Evolutionary conservation across 1,140 invertebrate species (phyloP).

Genomic region (Hylyphantes graminicola): DNA sequence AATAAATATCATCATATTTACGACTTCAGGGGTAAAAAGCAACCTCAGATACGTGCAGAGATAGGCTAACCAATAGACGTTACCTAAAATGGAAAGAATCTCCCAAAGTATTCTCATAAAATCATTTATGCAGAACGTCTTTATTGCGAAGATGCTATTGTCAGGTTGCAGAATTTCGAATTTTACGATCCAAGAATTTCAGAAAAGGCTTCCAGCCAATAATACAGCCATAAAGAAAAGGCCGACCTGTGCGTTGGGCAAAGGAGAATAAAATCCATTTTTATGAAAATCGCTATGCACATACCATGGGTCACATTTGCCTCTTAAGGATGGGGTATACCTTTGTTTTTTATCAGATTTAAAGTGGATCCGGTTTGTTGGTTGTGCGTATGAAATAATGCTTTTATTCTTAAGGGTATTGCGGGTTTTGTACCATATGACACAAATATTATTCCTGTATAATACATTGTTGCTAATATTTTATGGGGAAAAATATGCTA

Average conservation of each 20-base stretch:
- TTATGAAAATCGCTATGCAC: conserved; percentile 34
- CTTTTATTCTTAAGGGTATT: too few species aligned
- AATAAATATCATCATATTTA: conserved; percentile 32
- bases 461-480: too few species aligned
- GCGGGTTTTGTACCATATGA: too few species aligned
- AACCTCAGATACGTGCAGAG: not conserved
- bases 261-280: conserved; percentile 48
- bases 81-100: conserved; percentile 42
- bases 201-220: conserved; percentile 45
- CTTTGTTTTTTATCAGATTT: too few species aligned
- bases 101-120: conserved; percentile 56
- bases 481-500: too few species aligned
- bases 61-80: conserved; percentile 6
- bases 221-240: conserved; percentile 40
- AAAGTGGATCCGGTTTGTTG: too few species aligned
- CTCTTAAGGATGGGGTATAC: too few species aligned
- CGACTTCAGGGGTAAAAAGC: conserved; percentile 26
- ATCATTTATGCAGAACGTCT: conserved; percentile 57
- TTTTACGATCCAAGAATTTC: conserved; percentile 55
- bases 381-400: too few species aligned
- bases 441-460: too few species aligned
- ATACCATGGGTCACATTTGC: too few species aligned
- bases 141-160: conserved; percentile 53
- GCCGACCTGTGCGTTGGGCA: not conserved
- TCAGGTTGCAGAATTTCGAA: conserved; percentile 56